These are phyloP conservation scores for Neuroscelio doddi DNA, from an alignment of 2,888 invertebrate genomes.

Conservation along the genomic window DNA sequence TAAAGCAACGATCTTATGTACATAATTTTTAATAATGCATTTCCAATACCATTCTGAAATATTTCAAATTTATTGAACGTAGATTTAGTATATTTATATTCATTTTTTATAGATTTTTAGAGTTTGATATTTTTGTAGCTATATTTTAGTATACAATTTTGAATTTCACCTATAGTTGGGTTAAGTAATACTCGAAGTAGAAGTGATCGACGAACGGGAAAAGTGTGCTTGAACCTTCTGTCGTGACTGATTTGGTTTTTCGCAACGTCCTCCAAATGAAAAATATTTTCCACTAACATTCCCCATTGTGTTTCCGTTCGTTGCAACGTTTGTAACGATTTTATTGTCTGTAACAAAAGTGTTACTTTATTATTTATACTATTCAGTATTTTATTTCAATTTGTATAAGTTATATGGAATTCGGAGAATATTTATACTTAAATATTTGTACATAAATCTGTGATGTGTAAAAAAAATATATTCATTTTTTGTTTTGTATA, in stretches of 20 bases:
- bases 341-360: conserved; percentile 78
- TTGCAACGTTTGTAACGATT: conserved; percentile 92
- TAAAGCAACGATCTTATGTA: conserved; percentile 82
- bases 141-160: not conserved
- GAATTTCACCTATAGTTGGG: conserved; percentile 76
- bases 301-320: conserved; percentile 96
- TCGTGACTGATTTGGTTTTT: conserved; percentile 81
- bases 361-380: too few species aligned
- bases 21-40: conserved; percentile 85
- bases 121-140: too few species aligned
- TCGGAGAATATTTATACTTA: too few species aligned
- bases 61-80: conserved; percentile 10
- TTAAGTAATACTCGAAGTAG: conserved; percentile 78
- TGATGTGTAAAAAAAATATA: too few species aligned
- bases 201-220: conserved; percentile 77
- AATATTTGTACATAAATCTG: too few species aligned
- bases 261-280: conserved; percentile 90
- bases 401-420: too few species aligned
- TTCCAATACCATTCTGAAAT: conserved; percentile 97
- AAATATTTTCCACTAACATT: conserved; percentile 84
- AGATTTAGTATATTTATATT: too few species aligned
- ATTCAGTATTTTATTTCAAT: too few species aligned
- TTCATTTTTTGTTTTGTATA: too few species aligned
- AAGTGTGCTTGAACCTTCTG: conserved; percentile 79
- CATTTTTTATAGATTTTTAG: too few species aligned